A percentile compares a stretch with the other conserved stretches of the same genome.
phyloP scores from a whole-genome alignment of 2,888 invertebrate species.

The Seladonia tumulorum region DNA sequence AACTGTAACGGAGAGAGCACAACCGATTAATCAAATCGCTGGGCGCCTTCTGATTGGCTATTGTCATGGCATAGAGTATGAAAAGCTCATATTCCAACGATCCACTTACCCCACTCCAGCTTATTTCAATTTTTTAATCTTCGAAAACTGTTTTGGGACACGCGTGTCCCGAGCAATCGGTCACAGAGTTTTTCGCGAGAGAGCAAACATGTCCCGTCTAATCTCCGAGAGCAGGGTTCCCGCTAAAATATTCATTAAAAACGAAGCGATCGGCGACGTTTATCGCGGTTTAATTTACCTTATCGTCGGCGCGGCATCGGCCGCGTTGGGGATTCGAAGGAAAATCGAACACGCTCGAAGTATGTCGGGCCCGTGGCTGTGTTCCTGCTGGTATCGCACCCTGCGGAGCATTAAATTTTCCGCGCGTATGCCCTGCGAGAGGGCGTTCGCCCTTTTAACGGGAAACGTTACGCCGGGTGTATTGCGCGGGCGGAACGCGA shows the following conservation, averaged over 20 bases:
- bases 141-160: background rate
- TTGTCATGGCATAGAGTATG: too few relatives aligned
- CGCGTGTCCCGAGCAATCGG: too few relatives aligned
- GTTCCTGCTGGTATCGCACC: slow-evolving; percentile 21
- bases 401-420: slow-evolving; percentile 43
- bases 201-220: background rate
- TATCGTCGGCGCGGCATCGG: slow-evolving; percentile 14
- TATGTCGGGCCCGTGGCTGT: slow-evolving; percentile 19
- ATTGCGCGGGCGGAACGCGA: slow-evolving; percentile 1
- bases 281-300: slow-evolving; percentile 43
- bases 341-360: slow-evolving; percentile 35
- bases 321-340: background rate
- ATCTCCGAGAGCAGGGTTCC: background rate
- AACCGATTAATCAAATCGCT: too few relatives aligned
- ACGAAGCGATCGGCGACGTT: slow-evolving; percentile 15
- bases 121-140: background rate
- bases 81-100: too few relatives aligned
- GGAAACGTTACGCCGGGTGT: slow-evolving; percentile 17
- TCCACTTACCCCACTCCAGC: too few relatives aligned
- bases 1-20: too few relatives aligned
- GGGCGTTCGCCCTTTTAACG: slow-evolving; percentile 28
- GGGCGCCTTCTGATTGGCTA: too few relatives aligned
- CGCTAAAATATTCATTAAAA: slow-evolving; percentile 40
- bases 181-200: background rate
- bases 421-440: slow-evolving; percentile 35